Conservation (phyloP, 2,797 vertebrate genomes). For the Chaetophractus vellerosus region DNA sequence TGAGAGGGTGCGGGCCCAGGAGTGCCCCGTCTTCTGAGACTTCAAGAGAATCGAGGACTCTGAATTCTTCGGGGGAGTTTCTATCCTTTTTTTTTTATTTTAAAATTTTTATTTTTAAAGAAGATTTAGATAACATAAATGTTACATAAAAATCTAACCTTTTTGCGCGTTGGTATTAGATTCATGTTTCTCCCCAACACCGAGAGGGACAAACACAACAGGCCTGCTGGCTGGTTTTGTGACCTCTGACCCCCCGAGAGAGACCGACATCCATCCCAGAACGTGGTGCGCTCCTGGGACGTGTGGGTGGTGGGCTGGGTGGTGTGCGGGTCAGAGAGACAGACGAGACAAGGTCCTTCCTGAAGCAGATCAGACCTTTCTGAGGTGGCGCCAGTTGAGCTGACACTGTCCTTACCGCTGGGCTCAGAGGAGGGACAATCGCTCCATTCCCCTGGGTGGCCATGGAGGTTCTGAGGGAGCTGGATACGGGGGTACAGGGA, state of each 20-base stretch:
- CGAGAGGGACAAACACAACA: background rate
- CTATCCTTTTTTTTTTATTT: no score
- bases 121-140: no score
- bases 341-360: accelerated
- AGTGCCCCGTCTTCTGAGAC: background rate
- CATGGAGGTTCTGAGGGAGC: accelerated
- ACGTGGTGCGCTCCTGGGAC: accelerated
- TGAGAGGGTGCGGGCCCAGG: background rate
- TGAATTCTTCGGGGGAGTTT: no score
- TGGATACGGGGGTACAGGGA: background rate
- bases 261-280: accelerated
- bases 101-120: no score
- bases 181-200: no score
- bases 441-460: no score
- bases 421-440: accelerated
- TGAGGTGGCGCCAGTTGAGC: accelerated
- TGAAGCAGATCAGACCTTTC: no score
- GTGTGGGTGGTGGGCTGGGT: background rate
- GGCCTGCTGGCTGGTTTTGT: background rate
- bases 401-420: background rate
- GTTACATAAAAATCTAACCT: no score
- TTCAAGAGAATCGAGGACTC: background rate
- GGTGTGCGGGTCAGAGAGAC: background rate
- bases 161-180: accelerated
- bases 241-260: background rate